Percentiles rank a stretch among this genome's conserved stretches.
Evolutionary conservation across 2,797 vertebrate genomes (phyloP).

Genomic region (Allobates femoralis): DNA sequence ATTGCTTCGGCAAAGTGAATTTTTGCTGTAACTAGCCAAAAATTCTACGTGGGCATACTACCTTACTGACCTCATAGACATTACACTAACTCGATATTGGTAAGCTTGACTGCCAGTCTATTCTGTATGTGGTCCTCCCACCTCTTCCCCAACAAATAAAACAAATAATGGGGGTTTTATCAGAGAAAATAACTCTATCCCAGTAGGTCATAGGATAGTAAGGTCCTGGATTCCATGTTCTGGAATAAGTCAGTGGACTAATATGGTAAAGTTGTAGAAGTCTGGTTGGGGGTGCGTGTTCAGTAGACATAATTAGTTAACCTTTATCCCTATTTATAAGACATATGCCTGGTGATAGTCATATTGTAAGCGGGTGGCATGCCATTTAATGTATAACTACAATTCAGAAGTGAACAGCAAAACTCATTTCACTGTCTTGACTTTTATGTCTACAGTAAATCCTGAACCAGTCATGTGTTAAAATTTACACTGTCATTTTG

Average conservation of each 20-base stretch:
- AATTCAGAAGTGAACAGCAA: neutral
- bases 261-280: neutral
- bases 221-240: neutral
- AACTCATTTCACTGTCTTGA: neutral
- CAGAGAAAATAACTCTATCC: too few species aligned
- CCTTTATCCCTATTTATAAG: neutral
- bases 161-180: too few species aligned
- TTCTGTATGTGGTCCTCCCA: too few species aligned
- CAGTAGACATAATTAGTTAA: neutral
- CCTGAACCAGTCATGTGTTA: slow-evolving; percentile 67
- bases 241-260: neutral
- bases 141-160: too few species aligned
- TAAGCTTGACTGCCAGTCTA: too few species aligned
- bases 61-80: too few species aligned
- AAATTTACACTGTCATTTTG: slow-evolving; percentile 66
- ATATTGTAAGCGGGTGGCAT: neutral
- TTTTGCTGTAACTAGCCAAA: too few species aligned
- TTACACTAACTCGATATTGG: too few species aligned
- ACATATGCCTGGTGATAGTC: neutral
- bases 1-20: too few species aligned
- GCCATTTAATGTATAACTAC: neutral
- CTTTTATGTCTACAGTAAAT: slow-evolving; percentile 56
- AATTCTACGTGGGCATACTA: too few species aligned
- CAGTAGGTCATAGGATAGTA: neutral
- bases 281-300: neutral